These are phyloP conservation scores for Mamestra brassicae DNA, from an alignment of 2,888 invertebrate species.

Conservation along the genomic window DNA sequence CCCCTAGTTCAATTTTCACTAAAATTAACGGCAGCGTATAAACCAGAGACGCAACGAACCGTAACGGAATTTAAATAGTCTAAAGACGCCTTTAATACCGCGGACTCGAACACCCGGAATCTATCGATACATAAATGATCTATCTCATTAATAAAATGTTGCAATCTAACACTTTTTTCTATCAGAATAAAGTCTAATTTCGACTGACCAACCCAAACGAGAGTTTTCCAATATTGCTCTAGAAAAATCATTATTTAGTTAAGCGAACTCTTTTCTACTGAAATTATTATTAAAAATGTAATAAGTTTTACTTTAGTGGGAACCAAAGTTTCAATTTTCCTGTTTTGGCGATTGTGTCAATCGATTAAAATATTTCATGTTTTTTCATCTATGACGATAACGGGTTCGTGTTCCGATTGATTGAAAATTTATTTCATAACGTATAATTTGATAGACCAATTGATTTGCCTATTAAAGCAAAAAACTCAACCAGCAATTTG, in stretches of 20 bases:
- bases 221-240: slow-evolving; percentile 71
- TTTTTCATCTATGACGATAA: slow-evolving; percentile 54
- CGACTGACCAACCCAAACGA: neutral
- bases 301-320: slow-evolving; percentile 67
- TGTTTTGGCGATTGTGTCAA: slow-evolving; percentile 45
- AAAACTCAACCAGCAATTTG: slow-evolving; percentile 2
- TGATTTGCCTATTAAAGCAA: slow-evolving; percentile 16
- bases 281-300: slow-evolving; percentile 70
- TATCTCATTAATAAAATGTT: slow-evolving; percentile 64
- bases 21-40: slow-evolving; percentile 90
- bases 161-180: slow-evolving; percentile 59
- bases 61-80: slow-evolving; percentile 90
- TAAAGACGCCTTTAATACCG: slow-evolving; percentile 85
- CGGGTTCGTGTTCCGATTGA: slow-evolving; percentile 41
- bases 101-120: slow-evolving; percentile 77
- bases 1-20: slow-evolving; percentile 84
- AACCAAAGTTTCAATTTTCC: slow-evolving; percentile 59
- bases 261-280: slow-evolving; percentile 67
- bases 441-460: slow-evolving; percentile 23
- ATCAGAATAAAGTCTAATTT: slow-evolving; percentile 59
- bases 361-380: slow-evolving; percentile 57
- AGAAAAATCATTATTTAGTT: slow-evolving; percentile 76
- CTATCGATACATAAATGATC: slow-evolving; percentile 71
- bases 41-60: slow-evolving; percentile 91
- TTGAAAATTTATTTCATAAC: slow-evolving; percentile 37